Percentiles rank a stretch among this genome's conserved stretches.
These are phyloP conservation scores for Papilio machaon DNA, from an alignment of 1,140 invertebrate genomes.

Conservation along the genomic window DNA sequence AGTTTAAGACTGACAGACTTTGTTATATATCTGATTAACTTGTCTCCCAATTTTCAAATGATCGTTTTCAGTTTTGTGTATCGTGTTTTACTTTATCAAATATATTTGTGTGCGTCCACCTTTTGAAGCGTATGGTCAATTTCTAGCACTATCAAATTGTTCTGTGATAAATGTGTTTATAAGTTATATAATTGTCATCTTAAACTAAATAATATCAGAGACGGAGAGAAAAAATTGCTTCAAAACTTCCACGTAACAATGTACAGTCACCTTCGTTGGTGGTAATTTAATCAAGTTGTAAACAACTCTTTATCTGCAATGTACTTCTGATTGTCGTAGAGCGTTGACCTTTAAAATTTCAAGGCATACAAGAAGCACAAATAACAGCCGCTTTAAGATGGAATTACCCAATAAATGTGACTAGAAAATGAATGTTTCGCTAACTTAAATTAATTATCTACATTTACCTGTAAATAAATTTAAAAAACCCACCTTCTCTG, in stretches of 20 bases:
- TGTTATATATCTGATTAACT: background rate
- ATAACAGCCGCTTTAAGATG: background rate
- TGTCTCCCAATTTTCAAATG: constrained; percentile 34
- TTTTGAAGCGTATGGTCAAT: constrained; percentile 74
- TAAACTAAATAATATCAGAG: constrained; percentile 25
- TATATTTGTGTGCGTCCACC: constrained; percentile 53
- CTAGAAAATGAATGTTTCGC: background rate
- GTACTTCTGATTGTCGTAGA: background rate
- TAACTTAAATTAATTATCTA: background rate
- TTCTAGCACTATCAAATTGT: constrained; percentile 79
- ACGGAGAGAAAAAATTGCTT: constrained; percentile 13
- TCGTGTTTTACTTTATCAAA: constrained; percentile 37
- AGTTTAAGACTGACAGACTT: background rate
- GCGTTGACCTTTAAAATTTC: background rate
- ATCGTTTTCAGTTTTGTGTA: constrained; percentile 36
- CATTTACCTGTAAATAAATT: background rate
- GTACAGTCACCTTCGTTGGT: background rate
- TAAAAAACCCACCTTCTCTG: constrained; percentile 20
- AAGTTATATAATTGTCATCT: constrained; percentile 57
- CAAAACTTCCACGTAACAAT: background rate
- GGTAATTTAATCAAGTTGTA: background rate
- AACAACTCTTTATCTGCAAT: background rate
- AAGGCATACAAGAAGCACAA: background rate
- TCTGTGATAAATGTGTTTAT: constrained; percentile 79
- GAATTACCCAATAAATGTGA: background rate